Evolutionary conservation across 2,797 vertebrate genomes (phyloP).

Genomic region (Cirrhinus molitorella): DNA sequence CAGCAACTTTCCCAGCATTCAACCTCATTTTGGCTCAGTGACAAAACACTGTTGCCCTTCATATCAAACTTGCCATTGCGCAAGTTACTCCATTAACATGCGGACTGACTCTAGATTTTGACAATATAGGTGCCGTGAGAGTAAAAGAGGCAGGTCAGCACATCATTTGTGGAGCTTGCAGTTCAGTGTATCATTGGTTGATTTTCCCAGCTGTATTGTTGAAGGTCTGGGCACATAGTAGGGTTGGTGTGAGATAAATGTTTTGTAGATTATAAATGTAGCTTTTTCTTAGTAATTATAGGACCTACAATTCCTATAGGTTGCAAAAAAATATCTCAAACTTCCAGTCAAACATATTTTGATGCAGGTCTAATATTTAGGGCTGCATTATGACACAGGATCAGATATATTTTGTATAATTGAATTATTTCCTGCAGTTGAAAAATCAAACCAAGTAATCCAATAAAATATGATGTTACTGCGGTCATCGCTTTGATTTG

Average conservation of each 20-base stretch:
- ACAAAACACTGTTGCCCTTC: slow-evolving; percentile 36
- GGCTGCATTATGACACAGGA: not conserved
- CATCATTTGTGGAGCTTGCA: not conserved
- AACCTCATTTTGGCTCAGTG: slow-evolving; percentile 15
- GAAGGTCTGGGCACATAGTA: not conserved
- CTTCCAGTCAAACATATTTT: not conserved
- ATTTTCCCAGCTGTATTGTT: not conserved
- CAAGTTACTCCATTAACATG: slow-evolving; percentile 29
- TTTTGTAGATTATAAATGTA: not conserved
- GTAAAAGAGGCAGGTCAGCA: slow-evolving; percentile 20
- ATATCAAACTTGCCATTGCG: slow-evolving; percentile 17
- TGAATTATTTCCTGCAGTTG: not conserved
- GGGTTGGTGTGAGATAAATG: not conserved
- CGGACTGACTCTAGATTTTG: slow-evolving; percentile 12
- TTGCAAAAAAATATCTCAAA: not conserved
- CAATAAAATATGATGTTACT: not conserved
- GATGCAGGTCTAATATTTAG: not conserved
- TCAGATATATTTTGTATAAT: not conserved
- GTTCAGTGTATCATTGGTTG: not conserved
- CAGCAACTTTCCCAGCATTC: slow-evolving; percentile 50
- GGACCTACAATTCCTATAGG: not conserved
- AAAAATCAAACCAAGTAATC: not conserved
- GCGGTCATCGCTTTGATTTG: not conserved
- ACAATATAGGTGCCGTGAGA: not conserved
- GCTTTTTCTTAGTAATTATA: not conserved